phyloP scores from a whole-genome alignment of 2,888 invertebrate genomes.

The Trypoxylon attenuatum region DNA sequence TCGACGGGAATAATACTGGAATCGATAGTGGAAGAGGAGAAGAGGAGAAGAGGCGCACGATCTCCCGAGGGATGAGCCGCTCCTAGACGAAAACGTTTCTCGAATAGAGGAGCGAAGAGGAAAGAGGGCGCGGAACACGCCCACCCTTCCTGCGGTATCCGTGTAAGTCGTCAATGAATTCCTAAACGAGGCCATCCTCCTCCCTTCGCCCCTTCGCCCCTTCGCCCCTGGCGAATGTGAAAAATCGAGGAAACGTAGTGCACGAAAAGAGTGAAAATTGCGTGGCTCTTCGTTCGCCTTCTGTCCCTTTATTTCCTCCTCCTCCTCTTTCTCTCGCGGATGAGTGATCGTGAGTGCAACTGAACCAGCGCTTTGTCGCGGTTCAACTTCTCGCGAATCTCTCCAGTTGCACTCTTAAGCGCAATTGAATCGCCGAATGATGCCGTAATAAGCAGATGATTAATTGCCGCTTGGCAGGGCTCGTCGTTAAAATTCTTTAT shows the following conservation, averaged over 20 bases:
- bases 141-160: constrained; percentile 6
- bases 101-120: not conserved
- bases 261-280: not conserved
- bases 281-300: not conserved
- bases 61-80: not conserved
- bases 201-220: too few species aligned
- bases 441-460: too few species aligned
- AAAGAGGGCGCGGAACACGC: not conserved
- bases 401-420: too few species aligned
- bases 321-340: constrained; percentile 5
- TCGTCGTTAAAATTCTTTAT: too few species aligned
- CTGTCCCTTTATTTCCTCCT: not conserved
- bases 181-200: constrained; percentile 37
- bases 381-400: too few species aligned
- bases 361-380: too few species aligned
- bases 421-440: too few species aligned
- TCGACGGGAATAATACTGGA: not conserved
- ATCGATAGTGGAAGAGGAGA: not conserved
- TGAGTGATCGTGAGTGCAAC: too few species aligned
- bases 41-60: not conserved
- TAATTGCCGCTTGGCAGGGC: too few species aligned
- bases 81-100: not conserved
- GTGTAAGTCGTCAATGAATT: constrained; percentile 31
- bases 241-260: constrained; percentile 13
- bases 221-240: constrained; percentile 17